phyloP scores from a whole-genome alignment of 2,797 vertebrate species.

The Cossypha niveicapilla region DNA sequence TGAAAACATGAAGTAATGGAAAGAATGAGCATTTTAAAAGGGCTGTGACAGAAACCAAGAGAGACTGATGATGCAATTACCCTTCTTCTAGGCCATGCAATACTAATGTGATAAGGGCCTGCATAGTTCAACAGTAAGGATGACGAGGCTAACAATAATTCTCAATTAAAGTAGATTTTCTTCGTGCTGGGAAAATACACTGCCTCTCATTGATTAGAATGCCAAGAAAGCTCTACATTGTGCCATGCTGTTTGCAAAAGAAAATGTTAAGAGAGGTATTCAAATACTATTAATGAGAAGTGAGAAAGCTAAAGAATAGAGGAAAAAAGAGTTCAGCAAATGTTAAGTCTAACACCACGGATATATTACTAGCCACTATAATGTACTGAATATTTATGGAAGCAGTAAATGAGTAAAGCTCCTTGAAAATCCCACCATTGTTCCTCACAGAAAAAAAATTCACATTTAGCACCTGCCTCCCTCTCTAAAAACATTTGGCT shows the following conservation, averaged over 20 bases:
- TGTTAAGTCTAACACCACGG: neutral
- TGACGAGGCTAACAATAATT: slow-evolving; percentile 44
- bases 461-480: neutral
- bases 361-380: neutral
- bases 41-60: slow-evolving; percentile 8
- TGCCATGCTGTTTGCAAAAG: slow-evolving; percentile 23
- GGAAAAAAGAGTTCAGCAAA: neutral
- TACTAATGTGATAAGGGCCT: slow-evolving; percentile 11
- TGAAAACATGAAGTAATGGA: slow-evolving; percentile 42
- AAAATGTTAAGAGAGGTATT: slow-evolving; percentile 9
- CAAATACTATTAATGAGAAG: slow-evolving; percentile 26
- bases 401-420: neutral
- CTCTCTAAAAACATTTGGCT: neutral
- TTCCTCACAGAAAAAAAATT: neutral
- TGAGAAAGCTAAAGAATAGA: neutral
- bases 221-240: neutral
- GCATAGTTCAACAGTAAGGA: slow-evolving; percentile 38
- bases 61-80: slow-evolving; percentile 57
- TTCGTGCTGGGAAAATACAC: slow-evolving; percentile 5
- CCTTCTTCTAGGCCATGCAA: neutral
- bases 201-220: slow-evolving; percentile 41
- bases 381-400: slow-evolving; percentile 49
- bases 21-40: slow-evolving; percentile 50
- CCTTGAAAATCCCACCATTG: neutral
- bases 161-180: slow-evolving; percentile 29